Conservation (phyloP, 1,140 invertebrate species). For the Drosophila carrolli region DNA sequence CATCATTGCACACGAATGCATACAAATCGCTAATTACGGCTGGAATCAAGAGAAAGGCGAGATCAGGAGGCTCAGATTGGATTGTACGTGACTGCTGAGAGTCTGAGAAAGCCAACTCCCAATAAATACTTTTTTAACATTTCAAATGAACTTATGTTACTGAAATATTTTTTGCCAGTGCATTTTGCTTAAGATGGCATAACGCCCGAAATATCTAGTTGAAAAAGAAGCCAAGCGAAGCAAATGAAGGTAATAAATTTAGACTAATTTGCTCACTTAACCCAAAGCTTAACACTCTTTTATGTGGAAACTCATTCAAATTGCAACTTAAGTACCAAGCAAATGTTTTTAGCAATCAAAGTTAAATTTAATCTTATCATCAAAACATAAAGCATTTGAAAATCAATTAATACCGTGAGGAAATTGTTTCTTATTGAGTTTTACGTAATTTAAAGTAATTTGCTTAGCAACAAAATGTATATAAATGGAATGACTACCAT, state of each 20-base stretch:
- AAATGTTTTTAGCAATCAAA: background rate
- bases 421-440: no score
- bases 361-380: constrained; percentile 2
- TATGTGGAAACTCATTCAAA: constrained; percentile 1
- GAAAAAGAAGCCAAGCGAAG: constrained; percentile 12
- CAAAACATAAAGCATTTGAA: no score
- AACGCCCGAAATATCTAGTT: background rate
- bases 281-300: constrained; percentile 3
- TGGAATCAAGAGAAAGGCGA: constrained; percentile 42
- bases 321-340: background rate
- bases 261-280: constrained; percentile 15
- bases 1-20: constrained; percentile 49
- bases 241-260: constrained; percentile 38
- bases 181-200: constrained; percentile 1
- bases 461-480: background rate
- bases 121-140: background rate
- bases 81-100: constrained; percentile 28
- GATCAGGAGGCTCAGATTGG: constrained; percentile 37
- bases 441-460: background rate
- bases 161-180: constrained; percentile 4
- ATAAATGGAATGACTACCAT: background rate
- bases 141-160: background rate
- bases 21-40: constrained; percentile 67
- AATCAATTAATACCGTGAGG: background rate
- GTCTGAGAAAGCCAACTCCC: constrained; percentile 22